Conservation (phyloP, 2,113 vertebrate genomes). For the Phaethornis superciliosus region DNA sequence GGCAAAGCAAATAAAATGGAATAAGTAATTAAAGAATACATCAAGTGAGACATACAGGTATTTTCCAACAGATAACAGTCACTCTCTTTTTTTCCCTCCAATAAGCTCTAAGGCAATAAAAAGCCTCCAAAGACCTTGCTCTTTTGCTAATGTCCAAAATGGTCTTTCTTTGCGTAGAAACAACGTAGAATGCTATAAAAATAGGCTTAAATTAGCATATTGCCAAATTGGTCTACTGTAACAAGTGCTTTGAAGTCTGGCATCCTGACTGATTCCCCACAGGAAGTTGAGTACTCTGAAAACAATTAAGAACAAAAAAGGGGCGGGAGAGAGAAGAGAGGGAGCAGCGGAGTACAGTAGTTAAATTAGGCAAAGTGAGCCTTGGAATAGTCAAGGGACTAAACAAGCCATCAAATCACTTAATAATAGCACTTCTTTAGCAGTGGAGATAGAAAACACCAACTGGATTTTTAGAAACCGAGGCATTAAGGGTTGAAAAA, state of each 20-base stretch:
- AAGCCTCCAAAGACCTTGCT: conserved; percentile 17
- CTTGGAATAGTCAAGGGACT: conserved; percentile 64
- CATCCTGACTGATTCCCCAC: conserved; percentile 60
- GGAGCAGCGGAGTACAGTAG: conserved; percentile 39
- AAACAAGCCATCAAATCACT: conserved; percentile 67
- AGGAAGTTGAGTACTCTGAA: conserved; percentile 65
- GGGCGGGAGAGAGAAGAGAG: conserved; percentile 13
- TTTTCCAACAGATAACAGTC: background rate
- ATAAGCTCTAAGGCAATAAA: background rate
- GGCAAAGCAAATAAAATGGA: conserved; percentile 13
- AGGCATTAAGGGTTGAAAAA: conserved; percentile 48
- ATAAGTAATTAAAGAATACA: background rate
- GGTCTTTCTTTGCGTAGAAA: conserved; percentile 59
- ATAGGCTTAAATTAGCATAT: conserved; percentile 71
- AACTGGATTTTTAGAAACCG: conserved; percentile 37
- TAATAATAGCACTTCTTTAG: conserved; percentile 47
- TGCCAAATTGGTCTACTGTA: conserved; percentile 70
- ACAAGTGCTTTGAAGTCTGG: conserved; percentile 70
- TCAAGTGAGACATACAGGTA: conserved; percentile 14
- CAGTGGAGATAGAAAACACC: conserved; percentile 13
- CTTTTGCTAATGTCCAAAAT: conserved; percentile 34
- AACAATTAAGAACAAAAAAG: conserved; percentile 67
- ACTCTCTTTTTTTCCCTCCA: background rate
- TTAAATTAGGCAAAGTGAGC: conserved; percentile 72
- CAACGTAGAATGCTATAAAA: conserved; percentile 47